Conservation (phyloP, 2,888 invertebrate genomes). For the Embidobia sp. region DNA sequence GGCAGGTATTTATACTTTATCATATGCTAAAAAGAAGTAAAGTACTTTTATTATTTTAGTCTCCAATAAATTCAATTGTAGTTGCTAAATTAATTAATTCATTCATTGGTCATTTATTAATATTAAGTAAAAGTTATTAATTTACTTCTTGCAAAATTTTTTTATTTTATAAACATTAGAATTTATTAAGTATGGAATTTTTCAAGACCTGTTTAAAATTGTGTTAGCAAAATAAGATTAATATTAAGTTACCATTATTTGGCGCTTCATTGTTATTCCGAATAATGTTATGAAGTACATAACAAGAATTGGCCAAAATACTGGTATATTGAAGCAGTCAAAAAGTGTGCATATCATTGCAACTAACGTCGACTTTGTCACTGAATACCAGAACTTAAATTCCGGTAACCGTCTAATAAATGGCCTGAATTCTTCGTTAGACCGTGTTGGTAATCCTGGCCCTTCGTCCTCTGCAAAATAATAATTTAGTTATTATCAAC, state of each 20-base stretch:
- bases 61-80: too few species aligned
- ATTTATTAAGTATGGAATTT: too few species aligned
- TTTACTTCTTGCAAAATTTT: too few species aligned
- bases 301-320: conserved; percentile 99
- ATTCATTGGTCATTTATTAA: too few species aligned
- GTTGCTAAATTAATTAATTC: too few species aligned
- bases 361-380: conserved; percentile 95
- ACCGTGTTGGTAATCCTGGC: conserved; percentile 96
- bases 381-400: conserved; percentile 99
- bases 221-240: conserved; percentile 5
- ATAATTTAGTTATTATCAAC: too few species aligned
- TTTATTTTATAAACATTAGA: too few species aligned
- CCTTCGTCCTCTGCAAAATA: conserved; percentile 91
- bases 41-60: too few species aligned
- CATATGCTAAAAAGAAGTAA: conserved; percentile 93
- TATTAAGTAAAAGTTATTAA: too few species aligned
- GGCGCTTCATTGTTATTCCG: conserved; percentile 99
- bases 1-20: conserved; percentile 99
- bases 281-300: conserved; percentile 99
- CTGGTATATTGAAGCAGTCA: conserved; percentile 99
- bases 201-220: too few species aligned
- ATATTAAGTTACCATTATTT: conserved; percentile 97
- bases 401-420: conserved; percentile 98
- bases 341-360: conserved; percentile 97
- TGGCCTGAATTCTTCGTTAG: conserved; percentile 98